Base-by-base conservation (phyloP, 2,888 invertebrate genomes). In the Parnassius mnemosyne region DNA sequence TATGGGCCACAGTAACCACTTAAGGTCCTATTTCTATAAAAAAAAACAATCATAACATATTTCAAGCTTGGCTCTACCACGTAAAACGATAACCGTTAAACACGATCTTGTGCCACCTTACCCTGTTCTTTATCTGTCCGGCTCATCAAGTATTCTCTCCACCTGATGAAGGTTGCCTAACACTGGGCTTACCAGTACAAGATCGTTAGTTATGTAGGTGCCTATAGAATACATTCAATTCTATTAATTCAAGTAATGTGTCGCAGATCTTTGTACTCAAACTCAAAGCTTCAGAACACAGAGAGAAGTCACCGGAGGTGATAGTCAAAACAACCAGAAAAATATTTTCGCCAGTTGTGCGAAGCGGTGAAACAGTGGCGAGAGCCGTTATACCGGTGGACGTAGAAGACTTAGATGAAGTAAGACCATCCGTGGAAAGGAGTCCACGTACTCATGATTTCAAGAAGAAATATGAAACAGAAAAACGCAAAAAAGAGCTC, bases 321-420 rank as follows among this genome's bases (percentile, higher is more conserved):
- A 95, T 96, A 68, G 95, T 96, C 0, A 96, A 95, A 81, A 96
- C 96, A 0, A 96, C 95, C 51, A 92, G 96, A 60, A 96, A 95
- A 86, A 93, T 96, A 69, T 96, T 96, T 68, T 95, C 95, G 0
- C 95, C 96, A 0, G 93, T 95, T 5, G 93, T 93, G 2, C 85
- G 93, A 63, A 92, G 92, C 57, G 92, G 92, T n/a, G 92, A 92
- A 74, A 82, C 92, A 3, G 80, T 92, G 7, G 86, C 92, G 0
- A 84, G 89, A 71, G 92, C 92, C 2, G 93, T 93, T 0, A 92
- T 93, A 75, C 89, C 87, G 53, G 79, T 85, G 42, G 77, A 85
- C 46, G 83, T 88, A 0, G 85, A 83, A 73, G 92, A 92, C 60
- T 73, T 91, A 59, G 81, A 81, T 9, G 86, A 84, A 65, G 90